Evolutionary conservation across 1,140 invertebrate genomes (phyloP).

Genomic region (Drusus annulatus): DNA sequence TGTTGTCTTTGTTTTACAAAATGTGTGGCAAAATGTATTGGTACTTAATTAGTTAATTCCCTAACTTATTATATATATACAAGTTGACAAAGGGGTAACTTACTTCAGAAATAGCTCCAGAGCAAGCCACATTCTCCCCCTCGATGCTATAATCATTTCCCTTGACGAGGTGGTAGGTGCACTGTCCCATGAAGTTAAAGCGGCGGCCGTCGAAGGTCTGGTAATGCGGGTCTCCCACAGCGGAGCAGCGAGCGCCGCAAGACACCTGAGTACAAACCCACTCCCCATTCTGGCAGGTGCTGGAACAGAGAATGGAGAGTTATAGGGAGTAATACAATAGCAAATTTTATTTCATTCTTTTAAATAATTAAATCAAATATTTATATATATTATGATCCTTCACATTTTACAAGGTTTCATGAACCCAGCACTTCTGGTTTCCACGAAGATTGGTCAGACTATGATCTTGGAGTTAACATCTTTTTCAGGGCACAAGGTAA

Average conservation of each 20-base stretch:
- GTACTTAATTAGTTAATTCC: too few relatives aligned
- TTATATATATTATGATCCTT: too few relatives aligned
- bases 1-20: too few relatives aligned
- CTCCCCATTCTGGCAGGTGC: slow-evolving; percentile 79
- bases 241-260: slow-evolving; percentile 83
- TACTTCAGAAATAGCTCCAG: slow-evolving; percentile 82
- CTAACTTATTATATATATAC: too few relatives aligned
- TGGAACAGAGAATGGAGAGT: slow-evolving; percentile 58
- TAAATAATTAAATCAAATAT: too few relatives aligned
- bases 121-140: slow-evolving; percentile 87
- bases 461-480: too few relatives aligned
- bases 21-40: too few relatives aligned
- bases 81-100: not conserved
- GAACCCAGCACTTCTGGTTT: too few relatives aligned
- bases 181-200: slow-evolving; percentile 92
- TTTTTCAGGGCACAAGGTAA: too few relatives aligned
- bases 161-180: slow-evolving; percentile 86
- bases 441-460: too few relatives aligned
- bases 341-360: too few relatives aligned
- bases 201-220: slow-evolving; percentile 89
- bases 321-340: not conserved
- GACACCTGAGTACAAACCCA: slow-evolving; percentile 85
- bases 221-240: slow-evolving; percentile 92
- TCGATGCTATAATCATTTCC: slow-evolving; percentile 80
- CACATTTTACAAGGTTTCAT: too few relatives aligned